A percentile compares a stretch with the other conserved stretches of the same genome.
Conservation (phyloP, 1,140 invertebrate genomes). For the Sipha flava region DNA sequence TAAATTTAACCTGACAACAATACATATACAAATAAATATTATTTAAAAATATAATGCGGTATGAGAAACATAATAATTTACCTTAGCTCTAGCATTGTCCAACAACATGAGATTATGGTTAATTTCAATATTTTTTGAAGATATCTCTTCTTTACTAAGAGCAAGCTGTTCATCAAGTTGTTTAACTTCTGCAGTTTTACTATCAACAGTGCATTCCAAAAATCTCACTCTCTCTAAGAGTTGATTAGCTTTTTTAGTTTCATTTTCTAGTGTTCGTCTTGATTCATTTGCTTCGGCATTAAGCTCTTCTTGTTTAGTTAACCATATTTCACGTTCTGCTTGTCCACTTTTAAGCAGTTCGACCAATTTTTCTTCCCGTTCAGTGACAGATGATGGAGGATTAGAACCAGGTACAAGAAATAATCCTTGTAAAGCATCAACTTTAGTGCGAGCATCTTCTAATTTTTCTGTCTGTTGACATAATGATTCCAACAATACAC, state of each 20-base stretch:
- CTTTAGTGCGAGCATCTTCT: slow-evolving; percentile 67
- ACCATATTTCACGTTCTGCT: slow-evolving; percentile 60
- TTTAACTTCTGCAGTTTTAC: slow-evolving; percentile 59
- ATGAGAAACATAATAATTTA: slow-evolving; percentile 33
- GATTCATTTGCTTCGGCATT: slow-evolving; percentile 54
- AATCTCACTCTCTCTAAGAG: slow-evolving; percentile 53
- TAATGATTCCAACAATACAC: slow-evolving; percentile 78
- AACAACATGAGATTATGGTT: slow-evolving; percentile 63
- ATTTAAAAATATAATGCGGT: no score
- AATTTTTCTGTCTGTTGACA: slow-evolving; percentile 85
- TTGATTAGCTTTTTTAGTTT: slow-evolving; percentile 53
- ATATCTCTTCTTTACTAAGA: slow-evolving; percentile 54
- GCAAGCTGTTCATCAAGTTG: slow-evolving; percentile 61
- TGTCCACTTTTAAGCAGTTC: slow-evolving; percentile 76
- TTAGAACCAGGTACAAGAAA: slow-evolving; percentile 49
- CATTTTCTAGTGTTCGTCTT: slow-evolving; percentile 46
- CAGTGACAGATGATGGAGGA: slow-evolving; percentile 49
- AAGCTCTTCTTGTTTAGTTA: slow-evolving; percentile 72
- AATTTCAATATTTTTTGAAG: slow-evolving; percentile 59
- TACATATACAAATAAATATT: no score
- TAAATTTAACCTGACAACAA: not conserved
- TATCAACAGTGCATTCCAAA: slow-evolving; percentile 62
- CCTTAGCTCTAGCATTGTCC: slow-evolving; percentile 68
- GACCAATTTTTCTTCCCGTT: slow-evolving; percentile 75
- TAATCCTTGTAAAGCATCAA: slow-evolving; percentile 62